Evolutionary conservation across 2,888 invertebrate genomes (phyloP).

Genomic region (Phymatocera aterrima): DNA sequence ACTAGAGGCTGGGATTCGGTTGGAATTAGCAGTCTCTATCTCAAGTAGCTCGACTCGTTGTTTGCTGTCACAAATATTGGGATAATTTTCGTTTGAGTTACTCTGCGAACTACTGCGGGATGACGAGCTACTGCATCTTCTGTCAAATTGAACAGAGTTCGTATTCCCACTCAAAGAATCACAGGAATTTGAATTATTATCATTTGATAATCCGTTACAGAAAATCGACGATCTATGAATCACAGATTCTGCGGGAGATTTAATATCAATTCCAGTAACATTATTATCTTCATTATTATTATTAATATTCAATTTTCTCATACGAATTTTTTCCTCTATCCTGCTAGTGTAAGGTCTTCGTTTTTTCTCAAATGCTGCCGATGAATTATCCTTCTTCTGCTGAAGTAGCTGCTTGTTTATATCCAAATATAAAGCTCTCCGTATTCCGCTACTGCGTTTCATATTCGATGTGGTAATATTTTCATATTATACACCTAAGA

Average conservation of each 20-base stretch:
- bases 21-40: neutral
- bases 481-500: too few relatives aligned
- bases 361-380: neutral
- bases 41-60: conserved; percentile 51
- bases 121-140: neutral
- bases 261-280: neutral
- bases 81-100: conserved; percentile 8
- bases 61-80: conserved; percentile 50
- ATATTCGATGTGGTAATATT: neutral
- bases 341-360: conserved; percentile 12
- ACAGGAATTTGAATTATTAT: neutral
- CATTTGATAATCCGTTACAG: too few relatives aligned
- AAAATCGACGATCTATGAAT: neutral
- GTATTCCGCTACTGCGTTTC: conserved; percentile 24
- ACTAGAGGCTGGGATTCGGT: neutral
- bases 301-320: neutral
- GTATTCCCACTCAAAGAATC: neutral
- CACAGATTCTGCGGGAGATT: neutral
- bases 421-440: conserved; percentile 5
- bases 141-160: neutral
- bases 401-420: neutral
- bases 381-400: neutral
- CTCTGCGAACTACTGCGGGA: neutral
- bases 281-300: neutral
- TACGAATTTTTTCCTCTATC: conserved; percentile 17